Evolutionary conservation across 2,888 invertebrate genomes (phyloP).

Genomic region (Hesperia comma): DNA sequence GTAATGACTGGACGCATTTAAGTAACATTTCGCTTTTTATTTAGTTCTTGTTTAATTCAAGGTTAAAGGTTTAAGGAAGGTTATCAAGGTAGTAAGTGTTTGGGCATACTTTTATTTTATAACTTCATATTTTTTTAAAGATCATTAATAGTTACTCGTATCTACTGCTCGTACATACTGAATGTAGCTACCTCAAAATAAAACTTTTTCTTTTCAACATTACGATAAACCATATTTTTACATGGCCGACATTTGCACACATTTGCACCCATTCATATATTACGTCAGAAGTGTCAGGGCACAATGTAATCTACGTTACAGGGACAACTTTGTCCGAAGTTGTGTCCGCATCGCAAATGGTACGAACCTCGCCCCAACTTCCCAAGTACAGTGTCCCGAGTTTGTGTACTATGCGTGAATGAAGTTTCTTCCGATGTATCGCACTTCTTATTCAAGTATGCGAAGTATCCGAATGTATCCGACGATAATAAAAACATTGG

Average conservation of each 20-base stretch:
- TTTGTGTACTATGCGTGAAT: conserved; percentile 3
- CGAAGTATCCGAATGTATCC: conserved; percentile 1
- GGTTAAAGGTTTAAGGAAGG: too few relatives aligned
- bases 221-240: not conserved
- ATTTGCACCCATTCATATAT: not conserved
- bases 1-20: too few relatives aligned
- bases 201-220: too few relatives aligned
- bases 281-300: not conserved
- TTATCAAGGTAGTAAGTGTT: too few relatives aligned
- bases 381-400: not conserved
- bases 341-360: not conserved
- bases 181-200: too few relatives aligned
- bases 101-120: too few relatives aligned
- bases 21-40: too few relatives aligned
- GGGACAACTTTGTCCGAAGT: not conserved
- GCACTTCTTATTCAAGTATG: not conserved
- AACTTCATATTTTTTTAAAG: too few relatives aligned
- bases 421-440: not conserved
- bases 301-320: conserved; percentile 2
- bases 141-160: too few relatives aligned
- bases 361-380: not conserved
- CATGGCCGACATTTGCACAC: not conserved
- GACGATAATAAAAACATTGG: not conserved
- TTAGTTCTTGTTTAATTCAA: too few relatives aligned
- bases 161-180: too few relatives aligned